Conservation (phyloP, 2,797 vertebrate genomes). For the Intellagama lesueurii region DNA sequence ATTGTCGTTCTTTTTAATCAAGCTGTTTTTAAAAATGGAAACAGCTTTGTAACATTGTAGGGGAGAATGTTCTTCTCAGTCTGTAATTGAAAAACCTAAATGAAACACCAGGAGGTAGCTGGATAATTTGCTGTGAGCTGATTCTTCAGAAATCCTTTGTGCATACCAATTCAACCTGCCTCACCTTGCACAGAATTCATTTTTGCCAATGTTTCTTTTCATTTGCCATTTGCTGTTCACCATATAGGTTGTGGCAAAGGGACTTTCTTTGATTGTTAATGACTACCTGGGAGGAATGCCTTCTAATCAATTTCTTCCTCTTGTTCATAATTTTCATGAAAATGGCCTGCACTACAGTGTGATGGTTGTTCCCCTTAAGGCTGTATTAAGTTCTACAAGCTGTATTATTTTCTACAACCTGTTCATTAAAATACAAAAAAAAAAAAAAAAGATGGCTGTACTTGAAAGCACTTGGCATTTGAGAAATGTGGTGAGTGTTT, state of each 20-base stretch:
- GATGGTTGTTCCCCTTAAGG: conserved; percentile 13
- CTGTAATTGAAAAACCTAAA: conserved; percentile 53
- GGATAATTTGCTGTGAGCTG: conserved; percentile 33
- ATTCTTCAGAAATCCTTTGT: conserved; percentile 31
- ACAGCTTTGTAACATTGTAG: conserved; percentile 27
- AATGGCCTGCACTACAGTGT: neutral
- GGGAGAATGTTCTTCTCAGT: conserved; percentile 12
- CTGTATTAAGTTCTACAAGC: neutral
- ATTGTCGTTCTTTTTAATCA: conserved; percentile 40
- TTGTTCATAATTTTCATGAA: conserved; percentile 32
- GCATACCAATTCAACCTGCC: conserved; percentile 8
- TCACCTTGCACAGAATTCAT: neutral
- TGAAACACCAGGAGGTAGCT: conserved; percentile 9
- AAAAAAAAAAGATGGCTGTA: neutral
- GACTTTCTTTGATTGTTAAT: conserved; percentile 30
- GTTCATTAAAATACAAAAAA: neutral
- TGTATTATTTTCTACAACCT: neutral
- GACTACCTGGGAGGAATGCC: conserved; percentile 18
- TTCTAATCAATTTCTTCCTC: conserved; percentile 20
- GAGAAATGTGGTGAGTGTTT: neutral
- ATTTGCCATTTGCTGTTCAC: neutral
- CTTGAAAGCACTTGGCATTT: neutral
- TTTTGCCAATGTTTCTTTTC: neutral
- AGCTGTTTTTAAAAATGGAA: conserved; percentile 34
- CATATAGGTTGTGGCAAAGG: conserved; percentile 19